These are phyloP conservation scores for Bagarius yarrelli DNA, from an alignment of 2,113 vertebrate genomes.

Conservation along the genomic window DNA sequence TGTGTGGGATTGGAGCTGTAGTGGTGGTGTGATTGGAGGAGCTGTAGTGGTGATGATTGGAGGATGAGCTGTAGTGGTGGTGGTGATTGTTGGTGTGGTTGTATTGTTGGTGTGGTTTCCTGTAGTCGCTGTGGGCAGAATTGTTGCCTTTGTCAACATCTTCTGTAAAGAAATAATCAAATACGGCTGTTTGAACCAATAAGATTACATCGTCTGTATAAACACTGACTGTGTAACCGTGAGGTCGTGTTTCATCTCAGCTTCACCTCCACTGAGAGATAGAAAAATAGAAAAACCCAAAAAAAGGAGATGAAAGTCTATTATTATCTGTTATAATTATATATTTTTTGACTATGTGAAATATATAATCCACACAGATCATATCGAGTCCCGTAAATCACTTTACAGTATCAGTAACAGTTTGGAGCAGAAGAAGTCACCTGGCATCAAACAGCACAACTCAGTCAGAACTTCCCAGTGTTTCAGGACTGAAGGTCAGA, in stretches of 20 bases:
- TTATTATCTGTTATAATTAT: too few species aligned
- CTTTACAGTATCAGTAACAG: not conserved
- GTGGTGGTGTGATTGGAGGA: too few species aligned
- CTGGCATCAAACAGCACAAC: not conserved
- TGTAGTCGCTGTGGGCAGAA: not conserved
- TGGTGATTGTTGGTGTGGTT: not conserved
- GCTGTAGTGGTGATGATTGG: too few species aligned
- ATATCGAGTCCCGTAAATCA: too few species aligned
- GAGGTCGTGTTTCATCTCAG: not conserved
- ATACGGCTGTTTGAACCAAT: not conserved
- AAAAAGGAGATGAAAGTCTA: not conserved
- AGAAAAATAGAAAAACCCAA: not conserved
- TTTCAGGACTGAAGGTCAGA: not conserved
- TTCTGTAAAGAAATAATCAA: not conserved
- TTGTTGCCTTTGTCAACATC: not conserved
- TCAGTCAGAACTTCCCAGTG: not conserved
- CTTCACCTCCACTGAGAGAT: not conserved
- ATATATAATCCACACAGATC: too few species aligned
- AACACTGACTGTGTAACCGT: not conserved
- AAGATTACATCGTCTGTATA: not conserved
- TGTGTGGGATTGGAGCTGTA: too few species aligned
- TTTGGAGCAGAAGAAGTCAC: not conserved
- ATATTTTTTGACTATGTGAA: too few species aligned
- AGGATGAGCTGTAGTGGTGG: too few species aligned
- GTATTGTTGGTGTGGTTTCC: not conserved